Base-by-base conservation (phyloP, 1,140 invertebrate species). In the Caligus rogercresseyi region DNA sequence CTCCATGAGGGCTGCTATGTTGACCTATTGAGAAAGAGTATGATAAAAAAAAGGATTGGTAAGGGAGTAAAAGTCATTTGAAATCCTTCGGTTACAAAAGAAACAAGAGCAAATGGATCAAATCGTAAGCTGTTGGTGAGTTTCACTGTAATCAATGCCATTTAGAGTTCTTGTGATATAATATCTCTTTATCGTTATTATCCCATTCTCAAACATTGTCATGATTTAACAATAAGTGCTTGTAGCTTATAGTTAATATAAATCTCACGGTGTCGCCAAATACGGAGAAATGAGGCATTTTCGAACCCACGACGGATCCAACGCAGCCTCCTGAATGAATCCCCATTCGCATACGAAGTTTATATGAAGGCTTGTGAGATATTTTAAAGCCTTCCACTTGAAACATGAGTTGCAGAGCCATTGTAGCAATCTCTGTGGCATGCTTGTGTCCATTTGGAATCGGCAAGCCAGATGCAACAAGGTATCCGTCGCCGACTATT, bases 211-310 rank as follows among this genome's bases (percentile, higher is more conserved):
- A n/a, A n/a, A n/a, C n/a, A n/a, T n/a, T n/a, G n/a, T n/a, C n/a
- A n/a, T n/a, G n/a, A n/a, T n/a, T n/a, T n/a, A n/a, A n/a, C n/a
- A n/a, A n/a, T n/a, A n/a, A n/a, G n/a, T n/a, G n/a, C n/a, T n/a
- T n/a, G n/a, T n/a, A n/a, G n/a, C n/a, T n/a, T n/a, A n/a, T n/a
- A n/a, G n/a, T 43, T 43, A 43, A n/a, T 7, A 43, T 43, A 43
- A 11, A n/a, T n/a, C 31, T 43, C 16, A 54, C 53, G 4, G 53
- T 54, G 16, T 54, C 53, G 13, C 53, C 53, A 21, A 54, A 54
- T 4, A 54, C 53, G 4, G 53, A 54, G 20, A 54, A 54, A 54
- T 54, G 53, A 18, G 53, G 53, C 53, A 54, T 54, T 54, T 54
- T 54, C 15, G 53, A 54, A 15, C 53, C 53, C 4, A 54, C 53